These are phyloP conservation scores for Meganola albula DNA, from an alignment of 2,888 invertebrate genomes.

Conservation along the genomic window DNA sequence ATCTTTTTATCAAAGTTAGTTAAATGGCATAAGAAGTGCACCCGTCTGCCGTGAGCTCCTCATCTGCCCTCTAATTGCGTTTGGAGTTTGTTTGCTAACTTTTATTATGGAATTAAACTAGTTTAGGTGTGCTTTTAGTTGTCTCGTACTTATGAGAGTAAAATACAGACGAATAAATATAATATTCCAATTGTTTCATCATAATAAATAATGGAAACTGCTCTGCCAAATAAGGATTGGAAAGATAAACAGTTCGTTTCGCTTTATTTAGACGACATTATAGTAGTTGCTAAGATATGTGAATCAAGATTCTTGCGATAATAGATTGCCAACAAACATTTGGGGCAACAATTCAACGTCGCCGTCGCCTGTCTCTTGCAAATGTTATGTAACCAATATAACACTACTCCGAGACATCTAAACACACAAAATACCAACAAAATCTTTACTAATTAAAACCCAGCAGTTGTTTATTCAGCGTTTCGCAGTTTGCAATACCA, in stretches of 20 bases:
- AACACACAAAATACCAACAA: slow-evolving; percentile 42
- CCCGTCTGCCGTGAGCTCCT: slow-evolving; percentile 59
- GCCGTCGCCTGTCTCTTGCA: slow-evolving; percentile 6
- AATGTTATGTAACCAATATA: slow-evolving; percentile 17
- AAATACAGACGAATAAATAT: slow-evolving; percentile 27
- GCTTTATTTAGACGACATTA: too few relatives aligned
- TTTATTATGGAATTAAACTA: slow-evolving; percentile 49
- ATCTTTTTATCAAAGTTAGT: slow-evolving; percentile 78
- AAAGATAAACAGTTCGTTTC: too few relatives aligned
- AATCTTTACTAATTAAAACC: slow-evolving; percentile 63
- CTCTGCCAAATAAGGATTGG: too few relatives aligned
- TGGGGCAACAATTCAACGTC: slow-evolving; percentile 10
- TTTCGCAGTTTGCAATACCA: slow-evolving; percentile 64
- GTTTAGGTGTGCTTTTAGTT: slow-evolving; percentile 37
- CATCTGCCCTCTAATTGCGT: slow-evolving; percentile 69
- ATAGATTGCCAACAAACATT: slow-evolving; percentile 8
- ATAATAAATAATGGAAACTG: too few relatives aligned
- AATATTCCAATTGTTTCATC: too few relatives aligned
- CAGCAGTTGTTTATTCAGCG: slow-evolving; percentile 67
- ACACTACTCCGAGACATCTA: slow-evolving; percentile 23
- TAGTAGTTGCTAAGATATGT: too few relatives aligned
- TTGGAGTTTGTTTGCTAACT: slow-evolving; percentile 49
- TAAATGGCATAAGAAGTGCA: slow-evolving; percentile 72
- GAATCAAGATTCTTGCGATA: background rate
- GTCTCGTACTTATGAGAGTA: slow-evolving; percentile 9